Conservation (phyloP, 1,140 invertebrate species). For the Pogonomyrmex californicus region DNA sequence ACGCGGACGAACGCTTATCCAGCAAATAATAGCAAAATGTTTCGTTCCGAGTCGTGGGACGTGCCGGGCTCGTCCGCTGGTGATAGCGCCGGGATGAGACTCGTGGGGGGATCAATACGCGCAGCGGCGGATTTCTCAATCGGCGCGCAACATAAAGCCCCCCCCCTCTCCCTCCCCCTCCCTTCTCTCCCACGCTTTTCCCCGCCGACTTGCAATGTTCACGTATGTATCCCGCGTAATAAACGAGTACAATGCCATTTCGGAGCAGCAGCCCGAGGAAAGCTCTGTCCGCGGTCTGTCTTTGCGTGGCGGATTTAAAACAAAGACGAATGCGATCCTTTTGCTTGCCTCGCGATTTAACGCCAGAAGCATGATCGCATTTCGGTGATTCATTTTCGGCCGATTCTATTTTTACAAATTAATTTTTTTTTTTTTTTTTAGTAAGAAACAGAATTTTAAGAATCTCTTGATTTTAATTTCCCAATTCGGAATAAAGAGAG, state of each 20-base stretch:
- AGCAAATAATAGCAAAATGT: constrained; percentile 40
- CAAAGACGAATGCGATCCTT: too few relatives aligned
- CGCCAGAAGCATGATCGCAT: too few relatives aligned
- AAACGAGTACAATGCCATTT: background rate
- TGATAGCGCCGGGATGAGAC: constrained; percentile 36
- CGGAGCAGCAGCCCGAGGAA: background rate
- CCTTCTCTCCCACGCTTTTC: background rate
- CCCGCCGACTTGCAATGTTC: background rate
- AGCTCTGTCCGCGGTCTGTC: too few relatives aligned
- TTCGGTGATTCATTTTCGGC: too few relatives aligned
- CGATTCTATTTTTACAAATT: too few relatives aligned
- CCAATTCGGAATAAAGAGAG: too few relatives aligned
- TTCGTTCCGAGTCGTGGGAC: background rate
- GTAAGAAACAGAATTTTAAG: too few relatives aligned
- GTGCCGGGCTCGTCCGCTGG: constrained; percentile 9
- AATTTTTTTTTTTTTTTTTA: too few relatives aligned
- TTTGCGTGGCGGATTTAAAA: too few relatives aligned
- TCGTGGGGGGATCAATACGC: constrained; percentile 42
- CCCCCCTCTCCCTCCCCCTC: background rate
- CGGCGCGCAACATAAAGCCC: constrained; percentile 23
- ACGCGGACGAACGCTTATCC: background rate
- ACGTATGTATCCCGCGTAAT: background rate
- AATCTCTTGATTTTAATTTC: too few relatives aligned
- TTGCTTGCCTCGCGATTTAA: too few relatives aligned
- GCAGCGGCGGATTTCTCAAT: constrained; percentile 50